Conservation (phyloP, 2,113 vertebrate species). For the Sclerurus mexicanus region DNA sequence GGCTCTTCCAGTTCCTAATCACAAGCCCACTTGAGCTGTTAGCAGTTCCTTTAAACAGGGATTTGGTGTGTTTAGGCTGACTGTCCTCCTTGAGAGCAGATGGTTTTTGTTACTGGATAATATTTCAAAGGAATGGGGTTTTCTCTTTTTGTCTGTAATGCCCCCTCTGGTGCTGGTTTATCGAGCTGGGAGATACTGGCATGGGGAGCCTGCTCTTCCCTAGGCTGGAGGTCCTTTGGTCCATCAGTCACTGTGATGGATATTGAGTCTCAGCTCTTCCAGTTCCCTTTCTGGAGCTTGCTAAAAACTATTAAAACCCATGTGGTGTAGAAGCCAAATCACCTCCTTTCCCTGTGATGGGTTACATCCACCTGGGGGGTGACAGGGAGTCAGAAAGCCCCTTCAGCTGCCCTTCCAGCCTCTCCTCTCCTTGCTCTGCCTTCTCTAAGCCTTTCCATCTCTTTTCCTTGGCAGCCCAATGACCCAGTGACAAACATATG, state of each 20-base stretch:
- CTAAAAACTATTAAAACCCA: neutral
- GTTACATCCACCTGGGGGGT: neutral
- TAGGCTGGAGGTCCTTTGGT: neutral
- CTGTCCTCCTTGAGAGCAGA: conserved; percentile 6
- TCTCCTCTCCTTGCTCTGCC: neutral
- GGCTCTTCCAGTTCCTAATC: conserved; percentile 4
- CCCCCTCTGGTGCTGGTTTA: neutral
- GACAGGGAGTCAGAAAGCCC: neutral
- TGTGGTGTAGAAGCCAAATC: neutral
- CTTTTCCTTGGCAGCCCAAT: conserved; percentile 79
- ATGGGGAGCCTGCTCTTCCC: neutral
- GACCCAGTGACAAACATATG: conserved; percentile 98
- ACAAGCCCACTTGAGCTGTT: conserved; percentile 8
- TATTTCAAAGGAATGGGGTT: neutral
- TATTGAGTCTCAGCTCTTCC: neutral
- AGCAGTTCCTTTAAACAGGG: conserved; percentile 38
- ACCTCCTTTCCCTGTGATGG: neutral
- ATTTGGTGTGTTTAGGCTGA: conserved; percentile 40
- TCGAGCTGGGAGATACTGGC: neutral
- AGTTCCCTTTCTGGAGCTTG: neutral
- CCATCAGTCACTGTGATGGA: neutral
- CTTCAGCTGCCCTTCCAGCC: neutral
- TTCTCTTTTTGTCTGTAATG: neutral
- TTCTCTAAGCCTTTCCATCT: neutral
- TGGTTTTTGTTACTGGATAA: conserved; percentile 23